A percentile compares a stretch with the other conserved stretches of the same genome.
phyloP scores from a whole-genome alignment of 2,888 invertebrate genomes.

The Aspidiotus destructor region DNA sequence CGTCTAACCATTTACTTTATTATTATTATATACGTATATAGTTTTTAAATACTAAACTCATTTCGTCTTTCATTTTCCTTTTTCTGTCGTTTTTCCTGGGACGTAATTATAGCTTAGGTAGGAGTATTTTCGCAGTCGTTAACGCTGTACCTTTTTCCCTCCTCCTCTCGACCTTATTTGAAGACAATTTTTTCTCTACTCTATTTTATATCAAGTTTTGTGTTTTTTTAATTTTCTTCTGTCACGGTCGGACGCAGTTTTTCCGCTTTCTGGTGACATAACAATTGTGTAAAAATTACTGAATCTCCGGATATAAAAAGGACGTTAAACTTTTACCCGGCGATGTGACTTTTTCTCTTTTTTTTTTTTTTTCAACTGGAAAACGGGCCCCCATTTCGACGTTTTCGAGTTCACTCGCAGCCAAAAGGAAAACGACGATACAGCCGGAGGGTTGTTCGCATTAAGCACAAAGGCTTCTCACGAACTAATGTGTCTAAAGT shows the following conservation, averaged over 20 bases:
- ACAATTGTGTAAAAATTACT: slow-evolving; percentile 1
- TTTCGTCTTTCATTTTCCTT: slow-evolving; percentile 23
- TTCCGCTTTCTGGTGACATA: background rate
- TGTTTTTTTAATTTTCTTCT: slow-evolving; percentile 1
- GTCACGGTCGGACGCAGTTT: background rate
- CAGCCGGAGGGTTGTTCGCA: too few relatives aligned
- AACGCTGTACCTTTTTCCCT: slow-evolving; percentile 22
- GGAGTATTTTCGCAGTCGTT: slow-evolving; percentile 24
- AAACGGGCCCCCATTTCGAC: too few relatives aligned
- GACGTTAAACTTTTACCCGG: background rate
- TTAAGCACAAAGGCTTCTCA: too few relatives aligned
- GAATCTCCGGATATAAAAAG: background rate
- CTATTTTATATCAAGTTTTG: slow-evolving; percentile 27
- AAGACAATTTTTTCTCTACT: slow-evolving; percentile 20
- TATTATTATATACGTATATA: background rate
- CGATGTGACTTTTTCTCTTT: background rate
- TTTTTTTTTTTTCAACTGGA: background rate
- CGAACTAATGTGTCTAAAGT: too few relatives aligned
- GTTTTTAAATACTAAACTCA: slow-evolving; percentile 24
- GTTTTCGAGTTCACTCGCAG: too few relatives aligned
- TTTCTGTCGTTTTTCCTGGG: slow-evolving; percentile 5
- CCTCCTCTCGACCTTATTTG: slow-evolving; percentile 14
- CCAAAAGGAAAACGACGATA: too few relatives aligned
- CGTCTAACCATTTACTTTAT: slow-evolving; percentile 29
- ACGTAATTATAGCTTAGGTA: slow-evolving; percentile 28